These are phyloP conservation scores for Dasypolia templi DNA, from an alignment of 2,888 invertebrate genomes.

Conservation along the genomic window DNA sequence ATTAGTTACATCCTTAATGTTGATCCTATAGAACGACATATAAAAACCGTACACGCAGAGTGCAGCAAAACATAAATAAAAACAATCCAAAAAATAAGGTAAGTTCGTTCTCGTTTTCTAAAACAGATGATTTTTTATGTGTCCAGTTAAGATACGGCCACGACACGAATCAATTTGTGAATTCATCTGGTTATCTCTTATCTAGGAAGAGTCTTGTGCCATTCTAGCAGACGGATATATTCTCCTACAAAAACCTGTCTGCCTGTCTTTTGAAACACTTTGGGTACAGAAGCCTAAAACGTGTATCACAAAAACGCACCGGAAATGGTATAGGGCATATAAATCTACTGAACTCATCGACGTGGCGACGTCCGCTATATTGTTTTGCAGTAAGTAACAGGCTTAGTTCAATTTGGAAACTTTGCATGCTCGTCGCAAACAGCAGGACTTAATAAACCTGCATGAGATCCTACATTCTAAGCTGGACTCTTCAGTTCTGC, in stretches of 20 bases:
- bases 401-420: no score
- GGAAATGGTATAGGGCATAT: constrained; percentile 16
- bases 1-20: no score
- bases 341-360: constrained; percentile 34
- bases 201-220: background rate
- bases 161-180: background rate
- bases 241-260: background rate
- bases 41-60: no score
- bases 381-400: constrained; percentile 41
- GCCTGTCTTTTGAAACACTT: background rate
- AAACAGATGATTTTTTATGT: background rate
- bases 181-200: background rate
- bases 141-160: background rate
- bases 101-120: background rate
- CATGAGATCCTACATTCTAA: no score
- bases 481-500: no score
- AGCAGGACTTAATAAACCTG: no score
- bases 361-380: constrained; percentile 13
- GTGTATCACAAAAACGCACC: background rate
- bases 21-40: no score
- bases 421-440: no score
- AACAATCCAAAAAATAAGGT: constrained; percentile 1
- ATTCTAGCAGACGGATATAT: background rate
- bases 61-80: no score
- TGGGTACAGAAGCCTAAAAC: background rate